phyloP scores from a whole-genome alignment of 2,888 invertebrate genomes.

The Axea sp. region DNA sequence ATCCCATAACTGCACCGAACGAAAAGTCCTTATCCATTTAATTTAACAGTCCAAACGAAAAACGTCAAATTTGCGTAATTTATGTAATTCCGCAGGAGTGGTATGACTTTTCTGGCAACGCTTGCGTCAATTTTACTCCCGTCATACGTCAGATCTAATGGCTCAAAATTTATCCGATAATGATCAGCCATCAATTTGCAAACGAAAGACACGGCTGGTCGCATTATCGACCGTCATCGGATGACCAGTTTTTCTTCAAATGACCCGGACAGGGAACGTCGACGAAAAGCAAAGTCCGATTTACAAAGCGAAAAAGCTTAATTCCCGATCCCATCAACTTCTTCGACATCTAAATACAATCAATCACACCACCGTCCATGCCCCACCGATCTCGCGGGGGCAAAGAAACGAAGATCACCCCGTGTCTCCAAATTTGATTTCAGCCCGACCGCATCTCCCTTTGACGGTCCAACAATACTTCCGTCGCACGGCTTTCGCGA shows the following conservation, averaged over 20 bases:
- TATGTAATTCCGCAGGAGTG: no score
- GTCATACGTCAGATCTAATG: no score
- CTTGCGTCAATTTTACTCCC: no score
- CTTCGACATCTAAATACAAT: constrained; percentile 42
- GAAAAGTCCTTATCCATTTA: no score
- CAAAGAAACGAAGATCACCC: constrained; percentile 21
- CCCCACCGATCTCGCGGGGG: constrained; percentile 1
- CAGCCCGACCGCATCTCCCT: constrained; percentile 11
- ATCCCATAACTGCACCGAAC: no score
- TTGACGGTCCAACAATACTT: constrained; percentile 36
- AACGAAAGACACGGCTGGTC: no score
- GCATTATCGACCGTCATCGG: constrained; percentile 12
- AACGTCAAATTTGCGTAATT: no score
- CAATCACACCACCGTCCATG: constrained; percentile 17
- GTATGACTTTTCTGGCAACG: no score
- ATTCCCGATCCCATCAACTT: constrained; percentile 27
- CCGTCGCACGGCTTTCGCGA: constrained; percentile 42
- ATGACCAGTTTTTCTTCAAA: background rate
- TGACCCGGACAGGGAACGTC: background rate
- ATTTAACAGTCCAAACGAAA: no score
- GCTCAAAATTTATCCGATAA: no score
- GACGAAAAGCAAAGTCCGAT: constrained; percentile 2
- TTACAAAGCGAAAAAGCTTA: constrained; percentile 26
- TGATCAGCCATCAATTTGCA: no score
- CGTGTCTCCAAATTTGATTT: constrained; percentile 31